Base-by-base conservation (phyloP, 2,797 vertebrate genomes). In the Pseudochirops corinnae region DNA sequence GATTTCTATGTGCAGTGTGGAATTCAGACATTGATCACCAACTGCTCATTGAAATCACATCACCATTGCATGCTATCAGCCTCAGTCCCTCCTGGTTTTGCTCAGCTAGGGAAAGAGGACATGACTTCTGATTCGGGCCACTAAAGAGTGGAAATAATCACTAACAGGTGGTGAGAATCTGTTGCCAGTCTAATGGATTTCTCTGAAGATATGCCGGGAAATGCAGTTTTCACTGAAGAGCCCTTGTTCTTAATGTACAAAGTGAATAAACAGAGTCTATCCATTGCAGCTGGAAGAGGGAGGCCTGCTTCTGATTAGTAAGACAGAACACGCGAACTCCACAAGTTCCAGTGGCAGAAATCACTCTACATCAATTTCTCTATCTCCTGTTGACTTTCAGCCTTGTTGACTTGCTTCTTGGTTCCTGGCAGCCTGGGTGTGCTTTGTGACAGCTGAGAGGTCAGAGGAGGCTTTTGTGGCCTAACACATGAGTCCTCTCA, bases 271-370 rank as follows among this genome's bases (percentile, higher is more conserved):
- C 91, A 91, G 90, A 96, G 39, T 26, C 56, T 62, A 95, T 94
- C 94, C 50, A 67, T 93, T 91, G 97, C 56, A 98, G 95, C 96
- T 97, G 95, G 90, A 93, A 93, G 56, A 39, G 16, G 26, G 97
- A 58, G 50, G 95, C 97, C 97, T 98, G 98, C 97, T 97, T 97
- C 97, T 96, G 94, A 97, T 98, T 97, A 98, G 92, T 95, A 87
- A 18, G 28, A 28, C 94, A 24, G 74, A 94, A 92, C 91, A 95
- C 0, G 29, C 5, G 82, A 91, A 31, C 93, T 31, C 94, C 5
- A 1, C 90, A 95, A 67, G 55, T 33, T 96, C 90, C 58, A 94
- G 95, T 67, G 96, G 39, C 95, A 97, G 97, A 93, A 97, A 95
- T 96, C 82, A 95, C 67, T 94, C 90, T 10, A 13, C 26, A 52